These are phyloP conservation scores for Xenopus laevis DNA, from an alignment of 2,113 vertebrate species.

Conservation along the genomic window DNA sequence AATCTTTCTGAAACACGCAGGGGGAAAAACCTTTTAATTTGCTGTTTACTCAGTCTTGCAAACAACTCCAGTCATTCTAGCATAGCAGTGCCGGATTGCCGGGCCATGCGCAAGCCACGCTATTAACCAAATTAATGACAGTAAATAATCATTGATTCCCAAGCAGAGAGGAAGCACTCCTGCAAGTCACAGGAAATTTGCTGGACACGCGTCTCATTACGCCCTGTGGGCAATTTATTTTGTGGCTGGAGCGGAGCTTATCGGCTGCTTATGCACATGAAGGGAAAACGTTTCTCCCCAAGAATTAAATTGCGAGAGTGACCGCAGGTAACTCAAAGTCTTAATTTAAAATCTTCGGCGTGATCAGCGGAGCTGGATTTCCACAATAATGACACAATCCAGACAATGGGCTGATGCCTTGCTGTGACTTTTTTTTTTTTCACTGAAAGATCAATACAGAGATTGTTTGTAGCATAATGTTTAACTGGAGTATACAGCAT, in stretches of 20 bases:
- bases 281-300: slow-evolving; percentile 63
- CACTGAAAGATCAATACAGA: slow-evolving; percentile 15
- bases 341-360: slow-evolving; percentile 60
- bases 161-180: slow-evolving; percentile 49
- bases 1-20: slow-evolving; percentile 29
- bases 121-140: slow-evolving; percentile 64
- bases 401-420: slow-evolving; percentile 8
- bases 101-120: slow-evolving; percentile 38
- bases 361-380: slow-evolving; percentile 43
- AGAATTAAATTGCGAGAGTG: slow-evolving; percentile 62
- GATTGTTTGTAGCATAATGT: slow-evolving; percentile 18
- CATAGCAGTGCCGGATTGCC: slow-evolving; percentile 47
- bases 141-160: slow-evolving; percentile 61
- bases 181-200: slow-evolving; percentile 59
- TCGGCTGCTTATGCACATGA: slow-evolving; percentile 64
- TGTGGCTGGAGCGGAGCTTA: slow-evolving; percentile 66
- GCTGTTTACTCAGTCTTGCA: slow-evolving; percentile 38
- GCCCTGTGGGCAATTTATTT: slow-evolving; percentile 70
- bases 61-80: slow-evolving; percentile 46
- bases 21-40: slow-evolving; percentile 35
- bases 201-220: slow-evolving; percentile 66
- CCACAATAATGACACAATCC: slow-evolving; percentile 33
- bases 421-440: not conserved
- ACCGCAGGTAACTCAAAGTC: slow-evolving; percentile 60
- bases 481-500: slow-evolving; percentile 4